Base-by-base conservation (phyloP, 2,888 invertebrate species). In the Lasioglossum morio region DNA sequence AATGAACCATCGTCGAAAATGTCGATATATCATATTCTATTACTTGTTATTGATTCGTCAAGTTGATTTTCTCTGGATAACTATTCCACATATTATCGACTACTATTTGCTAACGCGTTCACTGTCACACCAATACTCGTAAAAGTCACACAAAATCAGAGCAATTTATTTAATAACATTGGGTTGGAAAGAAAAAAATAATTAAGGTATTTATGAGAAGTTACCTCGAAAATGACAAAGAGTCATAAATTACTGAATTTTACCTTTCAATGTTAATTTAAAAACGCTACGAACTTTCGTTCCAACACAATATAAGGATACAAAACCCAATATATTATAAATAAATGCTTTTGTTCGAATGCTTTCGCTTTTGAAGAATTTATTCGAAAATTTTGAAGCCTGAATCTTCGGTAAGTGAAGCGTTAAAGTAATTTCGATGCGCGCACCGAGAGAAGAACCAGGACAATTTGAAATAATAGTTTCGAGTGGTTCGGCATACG, bases 1-100 rank as follows among this genome's bases (percentile, higher is more conserved):
- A 77, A 66, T 69, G 30, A 5, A 27, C 63, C 23, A 48, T 34
- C 12, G 73, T 19, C 40, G 27, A n/a, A 8, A 40, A 70, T 23
- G 66, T 34, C 66, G 66, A 69, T 23, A 69, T 63, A 69, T 69
- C 66, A 69, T 23, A 69, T 37, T 37, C 34, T 69, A 23, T 69
- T 69, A 37, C 34, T 37, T 34, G 10, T 37, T 69, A 69, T 69
- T 69, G 34, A 37, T 69, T 69, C 66, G 34, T 69, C 10, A 23
- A 23, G 10, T 19, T 69, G 37, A 69, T 23, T 34, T 37, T 69
- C 37, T 69, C 10, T 34, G 10, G 57, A 23, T 34, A 37, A 69
- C 8, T 34, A 69, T 37, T 34, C 23, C 66, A 69, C 37, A 23
- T 34, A 23, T 34, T 23, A 19, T 23, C 66, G 10, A 23, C 4